phyloP scores from a whole-genome alignment of 2,797 vertebrate genomes.

The Aotus griseimembra region DNA sequence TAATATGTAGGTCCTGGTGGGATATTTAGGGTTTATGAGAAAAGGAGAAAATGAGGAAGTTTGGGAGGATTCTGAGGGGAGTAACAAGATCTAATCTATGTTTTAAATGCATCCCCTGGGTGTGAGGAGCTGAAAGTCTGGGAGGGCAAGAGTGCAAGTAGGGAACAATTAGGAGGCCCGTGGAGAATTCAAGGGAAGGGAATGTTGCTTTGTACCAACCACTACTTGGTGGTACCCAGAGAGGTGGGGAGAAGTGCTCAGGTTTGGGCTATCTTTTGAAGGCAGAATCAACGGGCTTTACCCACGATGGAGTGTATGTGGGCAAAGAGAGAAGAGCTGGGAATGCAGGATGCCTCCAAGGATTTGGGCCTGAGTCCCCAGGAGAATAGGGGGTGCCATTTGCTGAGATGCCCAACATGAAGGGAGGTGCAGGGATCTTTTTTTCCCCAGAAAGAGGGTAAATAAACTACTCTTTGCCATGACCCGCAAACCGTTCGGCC shows the following conservation, averaged over 20 bases:
- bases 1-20: background rate
- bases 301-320: background rate
- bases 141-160: background rate
- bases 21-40: background rate
- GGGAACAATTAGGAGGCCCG: background rate
- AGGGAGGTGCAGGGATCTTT: background rate
- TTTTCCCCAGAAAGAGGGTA: background rate
- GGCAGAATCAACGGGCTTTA: background rate
- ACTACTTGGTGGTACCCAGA: background rate
- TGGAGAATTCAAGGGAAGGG: background rate
- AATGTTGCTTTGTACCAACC: background rate
- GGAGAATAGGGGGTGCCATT: background rate
- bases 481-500: background rate
- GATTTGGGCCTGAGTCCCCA: background rate
- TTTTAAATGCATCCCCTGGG: background rate
- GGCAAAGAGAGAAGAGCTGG: background rate
- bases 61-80: background rate
- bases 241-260: background rate
- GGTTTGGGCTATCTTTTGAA: background rate
- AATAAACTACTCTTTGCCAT: background rate
- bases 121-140: background rate
- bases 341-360: background rate
- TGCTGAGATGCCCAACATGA: background rate
- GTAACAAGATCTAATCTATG: background rate
- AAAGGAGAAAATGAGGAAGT: background rate